A percentile compares a stretch with the other conserved stretches of the same genome.
phyloP scores from a whole-genome alignment of 2,113 vertebrate genomes.

The Charina bottae region DNA sequence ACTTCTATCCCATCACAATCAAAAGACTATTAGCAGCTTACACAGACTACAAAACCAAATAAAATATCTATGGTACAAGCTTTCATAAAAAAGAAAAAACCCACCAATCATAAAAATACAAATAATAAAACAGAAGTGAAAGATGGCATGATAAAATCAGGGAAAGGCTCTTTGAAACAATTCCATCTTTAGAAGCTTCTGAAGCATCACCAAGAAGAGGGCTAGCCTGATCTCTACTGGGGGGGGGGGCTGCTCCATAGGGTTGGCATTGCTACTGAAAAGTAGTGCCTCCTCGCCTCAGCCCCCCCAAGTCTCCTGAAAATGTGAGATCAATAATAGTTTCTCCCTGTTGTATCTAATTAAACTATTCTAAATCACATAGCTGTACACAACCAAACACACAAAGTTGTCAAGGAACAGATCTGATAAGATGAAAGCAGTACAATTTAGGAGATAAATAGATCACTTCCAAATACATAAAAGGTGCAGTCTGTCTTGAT shows the following conservation, averaged over 20 bases:
- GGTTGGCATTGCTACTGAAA: not conserved
- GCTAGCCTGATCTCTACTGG: not conserved
- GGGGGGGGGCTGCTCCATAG: not conserved
- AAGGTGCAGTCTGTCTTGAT: not conserved
- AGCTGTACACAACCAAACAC: not conserved
- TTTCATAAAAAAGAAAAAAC: not conserved
- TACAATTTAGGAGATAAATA: not conserved
- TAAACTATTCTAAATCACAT: not conserved
- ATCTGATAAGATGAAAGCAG: not conserved
- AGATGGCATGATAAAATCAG: not conserved
- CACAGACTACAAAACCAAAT: not conserved
- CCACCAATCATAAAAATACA: not conserved
- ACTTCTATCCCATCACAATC: not conserved
- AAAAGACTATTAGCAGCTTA: not conserved
- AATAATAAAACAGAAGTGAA: not conserved
- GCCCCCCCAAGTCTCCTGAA: not conserved
- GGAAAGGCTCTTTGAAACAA: not conserved
- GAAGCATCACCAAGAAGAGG: not conserved
- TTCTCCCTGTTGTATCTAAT: not conserved
- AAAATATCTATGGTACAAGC: not conserved
- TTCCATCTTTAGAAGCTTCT: not conserved
- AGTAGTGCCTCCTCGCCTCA: not conserved
- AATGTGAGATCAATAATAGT: not conserved
- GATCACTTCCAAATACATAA: not conserved
- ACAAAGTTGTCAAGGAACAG: not conserved